Conservation (phyloP, 37 sponge, comb jelly and placozoan species). For the Amphimedon queenslandica region DNA sequence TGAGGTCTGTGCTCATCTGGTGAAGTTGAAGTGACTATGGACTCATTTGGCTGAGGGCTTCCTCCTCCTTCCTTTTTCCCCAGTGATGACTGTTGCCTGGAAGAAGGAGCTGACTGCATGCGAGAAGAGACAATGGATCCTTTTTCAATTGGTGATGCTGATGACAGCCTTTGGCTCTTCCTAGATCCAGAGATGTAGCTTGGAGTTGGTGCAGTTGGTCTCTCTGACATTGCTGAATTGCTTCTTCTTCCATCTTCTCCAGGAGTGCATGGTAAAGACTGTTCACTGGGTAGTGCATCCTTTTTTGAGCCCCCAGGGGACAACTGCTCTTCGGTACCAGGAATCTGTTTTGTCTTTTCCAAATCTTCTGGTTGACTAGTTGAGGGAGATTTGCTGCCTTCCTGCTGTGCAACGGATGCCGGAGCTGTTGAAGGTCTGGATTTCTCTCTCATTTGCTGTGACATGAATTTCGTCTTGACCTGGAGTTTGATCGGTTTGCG, state of each 20-base stretch:
- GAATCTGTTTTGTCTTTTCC: not conserved
- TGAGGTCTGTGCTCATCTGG: not conserved
- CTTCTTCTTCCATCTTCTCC: not conserved
- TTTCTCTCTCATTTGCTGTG: not conserved
- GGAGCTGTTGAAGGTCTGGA: not conserved
- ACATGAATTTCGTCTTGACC: constrained; percentile 33
- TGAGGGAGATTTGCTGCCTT: not conserved
- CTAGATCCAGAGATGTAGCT: not conserved
- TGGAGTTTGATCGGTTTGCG: constrained; percentile 34
- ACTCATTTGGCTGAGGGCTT: too few relatives aligned
- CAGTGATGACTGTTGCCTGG: not conserved
- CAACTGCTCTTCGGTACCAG: not conserved
- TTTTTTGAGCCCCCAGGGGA: not conserved
- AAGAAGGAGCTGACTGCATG: not conserved
- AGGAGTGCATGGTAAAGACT: not conserved
- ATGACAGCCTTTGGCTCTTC: not conserved
- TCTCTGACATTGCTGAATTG: not conserved
- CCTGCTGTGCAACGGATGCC: not conserved
- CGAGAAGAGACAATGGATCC: not conserved
- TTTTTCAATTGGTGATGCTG: not conserved
- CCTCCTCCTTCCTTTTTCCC: not conserved
- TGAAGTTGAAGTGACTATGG: too few relatives aligned
- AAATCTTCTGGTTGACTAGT: too few relatives aligned
- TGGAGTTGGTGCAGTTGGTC: not conserved
- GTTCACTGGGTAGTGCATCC: not conserved